Evolutionary conservation across 53 echinoderm and acorn worm species (phyloP).

Genomic region (Zoroaster sp.): DNA sequence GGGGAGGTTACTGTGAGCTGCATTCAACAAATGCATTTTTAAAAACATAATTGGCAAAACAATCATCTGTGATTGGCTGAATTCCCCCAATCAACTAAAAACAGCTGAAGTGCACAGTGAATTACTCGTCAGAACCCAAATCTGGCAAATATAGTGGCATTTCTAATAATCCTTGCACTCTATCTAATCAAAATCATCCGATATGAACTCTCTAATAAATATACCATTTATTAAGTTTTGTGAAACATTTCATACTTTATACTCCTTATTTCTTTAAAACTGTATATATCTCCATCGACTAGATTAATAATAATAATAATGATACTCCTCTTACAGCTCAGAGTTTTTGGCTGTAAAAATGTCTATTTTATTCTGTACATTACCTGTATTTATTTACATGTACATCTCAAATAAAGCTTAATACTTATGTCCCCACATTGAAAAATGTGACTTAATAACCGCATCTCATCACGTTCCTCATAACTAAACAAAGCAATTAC

Average conservation of each 20-base stretch:
- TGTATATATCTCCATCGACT: slow-evolving; percentile 37
- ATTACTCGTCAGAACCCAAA: neutral
- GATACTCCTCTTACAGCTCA: slow-evolving; percentile 34
- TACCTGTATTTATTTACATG: slow-evolving; percentile 40
- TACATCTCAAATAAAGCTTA: slow-evolving; percentile 40
- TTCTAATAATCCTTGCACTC: slow-evolving; percentile 17
- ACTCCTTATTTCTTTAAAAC: slow-evolving; percentile 23
- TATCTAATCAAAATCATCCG: slow-evolving; percentile 45
- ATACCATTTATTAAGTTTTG: slow-evolving; percentile 38
- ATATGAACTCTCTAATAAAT: slow-evolving; percentile 49
- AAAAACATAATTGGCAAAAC: neutral
- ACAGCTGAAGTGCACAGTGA: slow-evolving; percentile 33
- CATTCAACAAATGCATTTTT: neutral
- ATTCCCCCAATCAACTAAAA: slow-evolving; percentile 24
- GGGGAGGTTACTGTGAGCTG: neutral
- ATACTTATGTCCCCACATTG: slow-evolving; percentile 48
- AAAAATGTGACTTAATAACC: slow-evolving; percentile 10
- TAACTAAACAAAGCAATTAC: slow-evolving; percentile 40
- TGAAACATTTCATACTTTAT: slow-evolving; percentile 41
- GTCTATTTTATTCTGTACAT: slow-evolving; percentile 39
- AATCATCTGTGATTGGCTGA: neutral
- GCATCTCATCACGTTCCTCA: neutral
- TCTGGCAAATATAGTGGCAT: slow-evolving; percentile 41
- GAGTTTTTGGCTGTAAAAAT: slow-evolving; percentile 48
- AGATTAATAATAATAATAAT: slow-evolving; percentile 28